Conservation (phyloP, 2,797 vertebrate species). For the Neosilurus hyrtlii region DNA sequence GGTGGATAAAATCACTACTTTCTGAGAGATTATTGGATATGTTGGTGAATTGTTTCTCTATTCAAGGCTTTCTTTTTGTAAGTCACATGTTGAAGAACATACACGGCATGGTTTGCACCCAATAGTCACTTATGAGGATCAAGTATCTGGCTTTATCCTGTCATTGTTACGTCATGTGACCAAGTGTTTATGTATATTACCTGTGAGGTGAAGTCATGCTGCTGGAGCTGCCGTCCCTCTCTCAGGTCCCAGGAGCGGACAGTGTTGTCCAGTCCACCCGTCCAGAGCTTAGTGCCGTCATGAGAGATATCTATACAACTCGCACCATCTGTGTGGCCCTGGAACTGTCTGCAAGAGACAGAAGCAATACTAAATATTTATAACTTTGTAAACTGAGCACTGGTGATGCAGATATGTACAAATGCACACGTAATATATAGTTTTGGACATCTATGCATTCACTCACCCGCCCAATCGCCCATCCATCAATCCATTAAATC, state of each 20-base stretch:
- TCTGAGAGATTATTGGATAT: too few species aligned
- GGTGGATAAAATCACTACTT: not conserved
- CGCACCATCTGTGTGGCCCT: constrained; percentile 93
- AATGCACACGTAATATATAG: too few species aligned
- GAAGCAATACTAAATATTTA: not conserved
- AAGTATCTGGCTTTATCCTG: not conserved
- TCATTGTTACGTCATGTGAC: not conserved
- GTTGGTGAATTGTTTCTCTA: not conserved
- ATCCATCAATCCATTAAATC: too few species aligned
- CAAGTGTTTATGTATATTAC: constrained; percentile 60
- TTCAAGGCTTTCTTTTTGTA: not conserved
- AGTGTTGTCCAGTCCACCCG: constrained; percentile 94
- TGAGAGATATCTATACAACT: constrained; percentile 99
- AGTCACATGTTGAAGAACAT: not conserved
- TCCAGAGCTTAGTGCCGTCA: constrained; percentile 96
- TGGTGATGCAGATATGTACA: not conserved
- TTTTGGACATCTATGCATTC: too few species aligned
- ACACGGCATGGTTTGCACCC: not conserved
- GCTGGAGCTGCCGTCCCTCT: constrained; percentile 94
- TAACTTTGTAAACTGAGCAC: not conserved
- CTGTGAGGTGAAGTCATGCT: constrained; percentile 98
- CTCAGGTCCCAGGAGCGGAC: constrained; percentile 96
- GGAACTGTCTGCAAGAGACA: constrained; percentile 83
- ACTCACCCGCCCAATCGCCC: too few species aligned
- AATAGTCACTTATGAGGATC: not conserved